These are phyloP conservation scores for Merops nubicus DNA, from an alignment of 2,113 vertebrate genomes.

Conservation along the genomic window DNA sequence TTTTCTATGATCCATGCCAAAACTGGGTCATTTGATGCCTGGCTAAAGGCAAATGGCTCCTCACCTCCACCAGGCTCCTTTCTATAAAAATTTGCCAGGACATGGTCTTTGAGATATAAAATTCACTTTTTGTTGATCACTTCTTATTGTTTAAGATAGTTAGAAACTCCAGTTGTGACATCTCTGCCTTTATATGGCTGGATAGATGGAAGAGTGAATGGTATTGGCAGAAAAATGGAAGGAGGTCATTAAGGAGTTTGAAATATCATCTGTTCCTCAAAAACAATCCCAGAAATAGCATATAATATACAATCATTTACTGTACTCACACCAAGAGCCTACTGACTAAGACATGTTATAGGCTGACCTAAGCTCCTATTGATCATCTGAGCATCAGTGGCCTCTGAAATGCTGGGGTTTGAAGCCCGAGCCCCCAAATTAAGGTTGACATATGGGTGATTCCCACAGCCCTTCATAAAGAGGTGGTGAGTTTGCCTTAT, in stretches of 20 bases:
- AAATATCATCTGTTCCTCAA: not conserved
- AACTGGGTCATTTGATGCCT: not conserved
- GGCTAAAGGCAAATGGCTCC: not conserved
- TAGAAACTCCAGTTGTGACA: not conserved
- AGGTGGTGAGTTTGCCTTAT: no score
- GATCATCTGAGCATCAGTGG: not conserved
- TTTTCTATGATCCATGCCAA: not conserved
- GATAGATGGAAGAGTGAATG: not conserved
- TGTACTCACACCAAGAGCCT: not conserved
- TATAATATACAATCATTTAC: not conserved
- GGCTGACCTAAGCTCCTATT: not conserved
- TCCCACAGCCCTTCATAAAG: no score
- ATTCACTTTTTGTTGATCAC: not conserved
- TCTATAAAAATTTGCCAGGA: not conserved
- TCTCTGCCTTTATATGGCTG: not conserved
- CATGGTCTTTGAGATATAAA: not conserved
- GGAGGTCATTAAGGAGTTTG: not conserved
- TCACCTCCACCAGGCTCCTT: not conserved
- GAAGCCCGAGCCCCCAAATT: no score
- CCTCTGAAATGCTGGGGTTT: no score
- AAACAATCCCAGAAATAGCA: not conserved
- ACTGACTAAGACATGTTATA: not conserved
- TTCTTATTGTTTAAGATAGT: not conserved
- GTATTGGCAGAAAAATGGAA: not conserved
- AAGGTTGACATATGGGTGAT: no score